phyloP scores from a whole-genome alignment of 2,888 invertebrate species.

The Chymomyza procnemis region DNA sequence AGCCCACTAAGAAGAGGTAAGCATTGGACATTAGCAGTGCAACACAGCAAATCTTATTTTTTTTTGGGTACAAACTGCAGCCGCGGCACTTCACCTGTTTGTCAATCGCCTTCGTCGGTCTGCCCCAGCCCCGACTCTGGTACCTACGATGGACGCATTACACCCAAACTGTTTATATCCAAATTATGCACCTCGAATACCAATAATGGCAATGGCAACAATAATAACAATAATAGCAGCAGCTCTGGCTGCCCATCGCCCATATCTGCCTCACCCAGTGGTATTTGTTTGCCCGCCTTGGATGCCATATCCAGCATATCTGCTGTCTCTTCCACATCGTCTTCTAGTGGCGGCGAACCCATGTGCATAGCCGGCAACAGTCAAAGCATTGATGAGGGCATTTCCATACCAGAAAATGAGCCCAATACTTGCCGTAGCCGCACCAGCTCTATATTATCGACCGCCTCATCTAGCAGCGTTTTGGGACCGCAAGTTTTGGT shows the following conservation, averaged over 20 bases:
- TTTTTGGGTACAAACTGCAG: conserved; percentile 42
- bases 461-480: conserved; percentile 48
- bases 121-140: conserved; percentile 79
- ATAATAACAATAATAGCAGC: conserved; percentile 58
- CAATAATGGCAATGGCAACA: conserved; percentile 40
- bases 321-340: conserved; percentile 40
- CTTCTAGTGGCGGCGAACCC: conserved; percentile 63
- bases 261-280: conserved; percentile 73
- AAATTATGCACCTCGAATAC: conserved; percentile 76
- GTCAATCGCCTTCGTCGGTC: conserved; percentile 78
- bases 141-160: conserved; percentile 78
- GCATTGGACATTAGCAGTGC: background rate
- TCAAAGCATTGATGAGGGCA: conserved; percentile 70
- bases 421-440: conserved; percentile 53
- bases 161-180: conserved; percentile 78
- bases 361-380: conserved; percentile 58
- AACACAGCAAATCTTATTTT: background rate
- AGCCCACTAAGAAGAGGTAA: conserved; percentile 76
- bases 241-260: conserved; percentile 76
- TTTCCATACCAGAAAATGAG: conserved; percentile 69
- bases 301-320: conserved; percentile 35
- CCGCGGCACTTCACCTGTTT: conserved; percentile 78
- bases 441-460: conserved; percentile 56
- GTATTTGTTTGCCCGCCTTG: conserved; percentile 31
- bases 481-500: conserved; percentile 55